These are phyloP conservation scores for Platichthys flesus DNA, from an alignment of 2,113 vertebrate species.

Conservation along the genomic window DNA sequence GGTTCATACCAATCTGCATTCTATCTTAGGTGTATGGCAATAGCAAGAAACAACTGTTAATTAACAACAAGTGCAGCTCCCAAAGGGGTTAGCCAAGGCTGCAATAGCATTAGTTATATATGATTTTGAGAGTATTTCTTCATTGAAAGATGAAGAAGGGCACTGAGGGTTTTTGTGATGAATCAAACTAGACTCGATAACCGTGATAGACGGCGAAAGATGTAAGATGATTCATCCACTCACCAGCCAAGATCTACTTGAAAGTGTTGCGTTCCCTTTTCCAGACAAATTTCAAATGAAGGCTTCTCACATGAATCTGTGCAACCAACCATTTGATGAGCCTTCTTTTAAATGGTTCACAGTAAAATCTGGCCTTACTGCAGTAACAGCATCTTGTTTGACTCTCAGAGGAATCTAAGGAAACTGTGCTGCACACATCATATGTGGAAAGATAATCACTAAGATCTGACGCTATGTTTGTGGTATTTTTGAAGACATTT, in stretches of 20 bases:
- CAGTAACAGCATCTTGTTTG: background rate
- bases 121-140: background rate
- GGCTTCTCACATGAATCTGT: background rate
- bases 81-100: background rate
- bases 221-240: background rate
- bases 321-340: background rate
- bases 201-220: background rate
- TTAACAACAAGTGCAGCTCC: slow-evolving; percentile 3
- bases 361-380: background rate
- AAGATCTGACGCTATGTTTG: background rate
- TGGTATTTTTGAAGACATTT: slow-evolving; percentile 1
- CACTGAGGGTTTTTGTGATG: background rate
- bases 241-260: background rate
- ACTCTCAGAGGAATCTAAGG: background rate
- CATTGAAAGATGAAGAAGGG: background rate
- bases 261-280: background rate
- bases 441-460: slow-evolving; percentile 2
- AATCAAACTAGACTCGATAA: background rate
- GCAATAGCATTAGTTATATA: background rate
- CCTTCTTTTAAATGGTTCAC: background rate
- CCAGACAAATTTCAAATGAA: background rate
- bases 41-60: background rate
- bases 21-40: background rate
- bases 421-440: slow-evolving; percentile 10
- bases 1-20: too few relatives aligned